Conservation (phyloP, 2,797 vertebrate genomes). For the Anas flavirostris region DNA sequence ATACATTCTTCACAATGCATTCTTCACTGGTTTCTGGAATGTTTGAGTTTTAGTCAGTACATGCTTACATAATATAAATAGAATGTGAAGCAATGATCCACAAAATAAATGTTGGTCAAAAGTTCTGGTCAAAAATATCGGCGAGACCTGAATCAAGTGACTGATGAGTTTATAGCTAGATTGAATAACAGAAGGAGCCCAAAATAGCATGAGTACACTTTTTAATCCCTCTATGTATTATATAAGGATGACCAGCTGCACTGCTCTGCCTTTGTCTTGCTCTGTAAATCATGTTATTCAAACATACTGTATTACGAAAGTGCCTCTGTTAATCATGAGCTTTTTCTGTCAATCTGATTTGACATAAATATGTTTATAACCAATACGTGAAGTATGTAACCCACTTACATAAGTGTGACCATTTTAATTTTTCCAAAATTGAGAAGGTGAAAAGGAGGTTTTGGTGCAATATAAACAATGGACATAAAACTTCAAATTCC, state of each 20-base stretch:
- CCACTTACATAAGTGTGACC: background rate
- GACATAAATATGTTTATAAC: background rate
- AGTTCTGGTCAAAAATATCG: background rate
- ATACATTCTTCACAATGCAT: background rate
- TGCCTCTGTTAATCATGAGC: background rate
- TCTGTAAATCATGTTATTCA: background rate
- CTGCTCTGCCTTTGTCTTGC: background rate
- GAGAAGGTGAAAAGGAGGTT: background rate
- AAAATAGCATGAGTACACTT: background rate
- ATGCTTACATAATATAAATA: background rate
- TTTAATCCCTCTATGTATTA: background rate
- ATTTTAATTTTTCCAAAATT: background rate
- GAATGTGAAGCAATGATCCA: background rate
- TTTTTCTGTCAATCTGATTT: background rate
- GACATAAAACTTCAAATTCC: conserved; percentile 22
- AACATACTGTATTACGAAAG: background rate
- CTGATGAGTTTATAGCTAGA: background rate
- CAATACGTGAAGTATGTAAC: background rate
- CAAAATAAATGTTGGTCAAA: background rate
- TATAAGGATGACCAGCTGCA: background rate
- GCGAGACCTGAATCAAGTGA: background rate
- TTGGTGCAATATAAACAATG: conserved; percentile 14
- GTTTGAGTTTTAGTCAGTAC: background rate
- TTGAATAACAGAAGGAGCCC: background rate
- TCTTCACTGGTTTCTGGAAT: background rate